Percentiles rank a stretch among this genome's conserved stretches.
These are phyloP conservation scores for Disparrhopalites patrizii DNA, from an alignment of 2,888 invertebrate genomes.

Conservation along the genomic window DNA sequence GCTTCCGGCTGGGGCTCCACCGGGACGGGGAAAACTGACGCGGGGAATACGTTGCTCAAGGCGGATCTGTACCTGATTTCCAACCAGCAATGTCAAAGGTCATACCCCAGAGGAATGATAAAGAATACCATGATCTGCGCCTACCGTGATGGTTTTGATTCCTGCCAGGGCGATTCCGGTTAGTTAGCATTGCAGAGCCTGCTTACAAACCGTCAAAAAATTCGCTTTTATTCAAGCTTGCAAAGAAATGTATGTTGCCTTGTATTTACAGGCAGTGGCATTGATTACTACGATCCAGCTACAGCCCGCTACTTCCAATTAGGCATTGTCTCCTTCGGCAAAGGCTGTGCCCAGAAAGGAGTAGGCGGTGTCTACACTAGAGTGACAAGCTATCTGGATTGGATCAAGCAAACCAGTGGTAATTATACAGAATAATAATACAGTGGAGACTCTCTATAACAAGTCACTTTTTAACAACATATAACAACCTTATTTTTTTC, in stretches of 20 bases:
- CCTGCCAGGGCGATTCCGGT: conserved; percentile 25
- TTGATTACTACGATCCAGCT: conserved; percentile 36
- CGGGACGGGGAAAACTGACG: background rate
- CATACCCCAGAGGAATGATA: conserved; percentile 1
- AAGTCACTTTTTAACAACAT: too few species aligned
- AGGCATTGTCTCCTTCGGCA: conserved; percentile 40
- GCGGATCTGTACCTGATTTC: conserved; percentile 25
- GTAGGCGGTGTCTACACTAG: conserved; percentile 39
- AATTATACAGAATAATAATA: too few species aligned
- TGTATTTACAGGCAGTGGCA: conserved; percentile 45
- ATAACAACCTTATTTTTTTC: too few species aligned
- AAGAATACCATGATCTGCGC: conserved; percentile 30
- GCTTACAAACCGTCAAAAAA: too few species aligned
- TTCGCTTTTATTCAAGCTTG: too few species aligned
- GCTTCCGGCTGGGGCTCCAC: conserved; percentile 29
- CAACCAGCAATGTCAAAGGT: conserved; percentile 18
- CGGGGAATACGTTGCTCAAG: conserved; percentile 11
- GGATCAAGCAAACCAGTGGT: too few species aligned
- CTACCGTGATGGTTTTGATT: conserved; percentile 26
- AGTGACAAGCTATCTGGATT: conserved; percentile 36
- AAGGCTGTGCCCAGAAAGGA: conserved; percentile 35
- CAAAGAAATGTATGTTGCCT: too few species aligned
- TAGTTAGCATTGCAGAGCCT: background rate
- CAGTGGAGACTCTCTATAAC: too few species aligned
- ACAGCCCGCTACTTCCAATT: conserved; percentile 36